Base-by-base conservation (phyloP, 2,888 invertebrate genomes). In the Cephus spinipes region DNA sequence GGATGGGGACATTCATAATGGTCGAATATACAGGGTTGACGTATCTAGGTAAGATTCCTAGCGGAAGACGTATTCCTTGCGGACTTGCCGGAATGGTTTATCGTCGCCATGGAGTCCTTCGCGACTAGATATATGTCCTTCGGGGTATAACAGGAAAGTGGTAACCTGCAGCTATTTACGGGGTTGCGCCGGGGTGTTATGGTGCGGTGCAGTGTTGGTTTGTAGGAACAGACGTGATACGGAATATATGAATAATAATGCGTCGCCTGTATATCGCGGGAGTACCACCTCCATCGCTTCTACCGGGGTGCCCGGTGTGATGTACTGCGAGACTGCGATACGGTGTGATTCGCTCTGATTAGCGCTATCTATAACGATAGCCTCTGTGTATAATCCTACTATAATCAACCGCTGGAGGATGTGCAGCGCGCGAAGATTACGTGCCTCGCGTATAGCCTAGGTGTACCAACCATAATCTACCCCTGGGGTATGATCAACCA, bases 211-310 rank as follows among this genome's bases (percentile, higher is more conserved):
- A 74, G 79, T 86, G 85, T 87, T 85, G 88, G 86, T 87, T 87
- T 85, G 86, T 87, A 87, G 83, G 87, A 89, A 87, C 90, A 90
- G 89, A 90, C 91, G 89, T 91, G 91, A 90, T 89, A 87, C 86
- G 87, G 91, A 91, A 91, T 91, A 91, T 91, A 91, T 91, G 91
- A 91, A 91, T 91, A 91, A 90, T 90, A 91, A 91, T 91, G 90
- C 73, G 79, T 82, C 81, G 81, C 82, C 80, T 84, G 86, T 87
- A 55, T 55, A 88, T 87, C 86, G 87, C 87, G 85, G 85, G 85
- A 87, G 74, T 76, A 83, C 86, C 88, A 82, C 85, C 86, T 81
- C 83, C 85, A 84, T 85, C 84, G 81, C 81, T 81, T 69, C 77
- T 76, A 78, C 80, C 40, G 69, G 73, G 69, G 71, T 55, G 15